Percentiles rank a stretch among this genome's conserved stretches.
Conservation (phyloP, 2,888 invertebrate genomes). For the Galerucella calmariensis region DNA sequence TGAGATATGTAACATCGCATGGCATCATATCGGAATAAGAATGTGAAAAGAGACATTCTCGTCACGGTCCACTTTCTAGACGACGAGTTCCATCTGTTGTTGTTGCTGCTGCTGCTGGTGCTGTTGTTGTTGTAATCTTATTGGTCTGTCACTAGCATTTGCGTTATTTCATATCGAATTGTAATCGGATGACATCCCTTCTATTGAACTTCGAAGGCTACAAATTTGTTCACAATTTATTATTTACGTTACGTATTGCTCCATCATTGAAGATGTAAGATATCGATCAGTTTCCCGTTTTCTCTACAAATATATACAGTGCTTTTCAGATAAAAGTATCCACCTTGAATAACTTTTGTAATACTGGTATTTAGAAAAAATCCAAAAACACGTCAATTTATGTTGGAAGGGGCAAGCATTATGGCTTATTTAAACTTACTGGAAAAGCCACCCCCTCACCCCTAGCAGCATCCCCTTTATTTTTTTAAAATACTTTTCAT, state of each 20-base stretch:
- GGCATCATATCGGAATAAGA: slow-evolving; percentile 16
- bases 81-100: slow-evolving; percentile 48
- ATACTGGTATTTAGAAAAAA: too few species aligned
- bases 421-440: too few species aligned
- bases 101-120: too few species aligned
- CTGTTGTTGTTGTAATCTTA: slow-evolving; percentile 39
- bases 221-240: slow-evolving; percentile 24
- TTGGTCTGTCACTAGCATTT: slow-evolving; percentile 50
- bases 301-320: background rate
- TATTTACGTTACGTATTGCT: slow-evolving; percentile 14
- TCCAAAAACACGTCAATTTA: too few species aligned
- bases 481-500: too few species aligned
- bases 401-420: too few species aligned
- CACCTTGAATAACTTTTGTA: too few species aligned
- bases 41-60: slow-evolving; percentile 33
- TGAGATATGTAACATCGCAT: slow-evolving; percentile 11
- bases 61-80: slow-evolving; percentile 53
- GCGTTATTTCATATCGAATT: slow-evolving; percentile 52
- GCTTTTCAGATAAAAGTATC: too few species aligned
- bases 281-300: background rate
- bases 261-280: background rate
- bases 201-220: slow-evolving; percentile 35
- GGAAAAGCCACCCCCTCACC: too few species aligned
- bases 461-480: too few species aligned
- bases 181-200: slow-evolving; percentile 51